Conservation (phyloP, 2,888 invertebrate genomes). For the Mimumesa dahlbomi region DNA sequence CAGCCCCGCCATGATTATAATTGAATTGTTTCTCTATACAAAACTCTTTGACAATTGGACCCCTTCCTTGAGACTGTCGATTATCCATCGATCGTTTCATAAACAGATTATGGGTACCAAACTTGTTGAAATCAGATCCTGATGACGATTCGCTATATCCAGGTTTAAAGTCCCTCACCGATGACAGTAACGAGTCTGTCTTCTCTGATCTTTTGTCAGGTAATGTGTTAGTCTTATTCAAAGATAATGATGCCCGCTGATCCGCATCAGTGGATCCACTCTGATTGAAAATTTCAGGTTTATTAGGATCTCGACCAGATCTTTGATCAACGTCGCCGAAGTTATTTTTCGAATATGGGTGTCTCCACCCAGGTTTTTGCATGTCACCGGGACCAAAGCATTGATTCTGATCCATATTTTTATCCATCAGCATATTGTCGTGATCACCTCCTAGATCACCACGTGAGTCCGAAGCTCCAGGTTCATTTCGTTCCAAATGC, state of each 20-base stretch:
- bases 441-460: conserved; percentile 4
- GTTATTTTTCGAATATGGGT: conserved; percentile 28
- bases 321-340: conserved; percentile 40
- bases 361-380: conserved; percentile 25
- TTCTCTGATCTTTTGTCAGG: conserved; percentile 40
- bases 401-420: conserved; percentile 9
- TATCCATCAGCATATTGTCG: conserved; percentile 12
- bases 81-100: conserved; percentile 38
- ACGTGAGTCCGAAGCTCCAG: conserved; percentile 4
- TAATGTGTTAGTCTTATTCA: conserved; percentile 5
- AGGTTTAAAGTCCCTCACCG: conserved; percentile 23
- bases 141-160: conserved; percentile 25
- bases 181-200: no score
- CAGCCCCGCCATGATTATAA: conserved; percentile 75
- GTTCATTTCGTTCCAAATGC: conserved; percentile 12
- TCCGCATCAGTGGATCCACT: conserved; percentile 8
- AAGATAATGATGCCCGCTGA: conserved; percentile 16
- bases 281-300: conserved; percentile 26
- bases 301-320: conserved; percentile 22
- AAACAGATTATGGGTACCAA: conserved; percentile 15
- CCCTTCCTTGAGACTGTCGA: conserved; percentile 29
- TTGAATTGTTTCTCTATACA: conserved; percentile 76
- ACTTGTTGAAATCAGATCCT: conserved; percentile 30
- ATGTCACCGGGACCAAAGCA: conserved; percentile 18
- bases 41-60: conserved; percentile 66